These are phyloP conservation scores for Adrianichthys oophorus DNA, from an alignment of 2,797 vertebrate genomes.

Conservation along the genomic window DNA sequence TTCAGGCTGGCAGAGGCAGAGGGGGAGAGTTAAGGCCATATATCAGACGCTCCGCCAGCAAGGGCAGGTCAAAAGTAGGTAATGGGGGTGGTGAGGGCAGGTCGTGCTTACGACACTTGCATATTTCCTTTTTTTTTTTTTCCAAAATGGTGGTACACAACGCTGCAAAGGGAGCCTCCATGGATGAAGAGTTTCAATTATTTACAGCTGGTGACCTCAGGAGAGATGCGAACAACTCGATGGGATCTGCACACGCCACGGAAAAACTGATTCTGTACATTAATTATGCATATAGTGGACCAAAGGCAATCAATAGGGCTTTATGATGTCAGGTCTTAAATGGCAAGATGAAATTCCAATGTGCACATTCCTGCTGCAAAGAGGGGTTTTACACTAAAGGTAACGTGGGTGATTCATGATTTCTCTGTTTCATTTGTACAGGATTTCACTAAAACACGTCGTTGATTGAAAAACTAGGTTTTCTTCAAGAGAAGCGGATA, in stretches of 20 bases:
- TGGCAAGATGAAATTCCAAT: slow-evolving; percentile 38
- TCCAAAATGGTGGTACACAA: background rate
- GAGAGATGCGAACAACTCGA: slow-evolving; percentile 30
- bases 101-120: too few species aligned
- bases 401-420: background rate
- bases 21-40: too few species aligned
- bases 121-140: too few species aligned
- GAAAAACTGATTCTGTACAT: slow-evolving; percentile 50
- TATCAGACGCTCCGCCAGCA: too few species aligned
- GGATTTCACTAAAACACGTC: background rate
- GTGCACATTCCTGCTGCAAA: slow-evolving; percentile 11
- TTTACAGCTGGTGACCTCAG: slow-evolving; percentile 36
- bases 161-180: slow-evolving; percentile 26
- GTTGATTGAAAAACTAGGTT: too few species aligned
- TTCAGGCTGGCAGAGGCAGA: too few species aligned
- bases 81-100: too few species aligned
- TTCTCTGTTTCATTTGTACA: too few species aligned
- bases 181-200: slow-evolving; percentile 52
- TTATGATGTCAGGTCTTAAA: slow-evolving; percentile 36
- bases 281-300: slow-evolving; percentile 57
- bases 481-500: background rate
- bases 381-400: background rate
- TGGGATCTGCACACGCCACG: slow-evolving; percentile 48
- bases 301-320: slow-evolving; percentile 50
- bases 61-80: too few species aligned